Evolutionary conservation across 2,113 vertebrate species (phyloP).

Genomic region (Copsychus sechellarum): DNA sequence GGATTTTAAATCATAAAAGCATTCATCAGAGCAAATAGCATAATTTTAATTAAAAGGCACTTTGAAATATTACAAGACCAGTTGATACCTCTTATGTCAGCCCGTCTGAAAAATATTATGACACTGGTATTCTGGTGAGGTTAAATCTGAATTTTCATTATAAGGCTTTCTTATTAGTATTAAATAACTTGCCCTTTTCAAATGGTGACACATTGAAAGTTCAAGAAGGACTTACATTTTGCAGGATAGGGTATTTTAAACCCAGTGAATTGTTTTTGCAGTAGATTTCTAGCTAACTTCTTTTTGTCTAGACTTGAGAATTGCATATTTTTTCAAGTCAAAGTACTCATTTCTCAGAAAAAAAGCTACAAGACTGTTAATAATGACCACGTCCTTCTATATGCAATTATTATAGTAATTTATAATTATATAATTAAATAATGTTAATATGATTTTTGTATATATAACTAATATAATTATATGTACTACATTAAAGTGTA

Average conservation of each 20-base stretch:
- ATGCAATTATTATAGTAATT: not conserved
- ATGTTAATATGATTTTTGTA: not conserved
- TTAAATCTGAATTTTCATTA: constrained; percentile 14
- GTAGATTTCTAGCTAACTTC: not conserved
- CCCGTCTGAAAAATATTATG: not conserved
- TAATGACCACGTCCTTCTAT: not conserved
- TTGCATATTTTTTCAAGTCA: not conserved
- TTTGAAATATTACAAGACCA: not conserved
- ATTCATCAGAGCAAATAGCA: not conserved
- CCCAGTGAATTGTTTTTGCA: not conserved
- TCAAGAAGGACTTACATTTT: not conserved
- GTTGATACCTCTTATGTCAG: not conserved
- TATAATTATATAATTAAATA: not conserved
- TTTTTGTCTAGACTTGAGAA: not conserved
- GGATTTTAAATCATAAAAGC: not conserved
- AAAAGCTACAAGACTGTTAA: not conserved
- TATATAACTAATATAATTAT: not conserved
- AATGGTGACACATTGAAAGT: not conserved
- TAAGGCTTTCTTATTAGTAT: not conserved
- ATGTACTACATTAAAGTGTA: not conserved
- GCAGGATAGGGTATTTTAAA: not conserved
- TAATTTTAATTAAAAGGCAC: not conserved
- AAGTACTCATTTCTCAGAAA: not conserved
- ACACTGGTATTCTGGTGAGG: not conserved
- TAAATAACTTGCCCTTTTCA: constrained; percentile 36